Conservation (phyloP, 1,140 invertebrate species). For the Ceratosolen fusciceps region DNA sequence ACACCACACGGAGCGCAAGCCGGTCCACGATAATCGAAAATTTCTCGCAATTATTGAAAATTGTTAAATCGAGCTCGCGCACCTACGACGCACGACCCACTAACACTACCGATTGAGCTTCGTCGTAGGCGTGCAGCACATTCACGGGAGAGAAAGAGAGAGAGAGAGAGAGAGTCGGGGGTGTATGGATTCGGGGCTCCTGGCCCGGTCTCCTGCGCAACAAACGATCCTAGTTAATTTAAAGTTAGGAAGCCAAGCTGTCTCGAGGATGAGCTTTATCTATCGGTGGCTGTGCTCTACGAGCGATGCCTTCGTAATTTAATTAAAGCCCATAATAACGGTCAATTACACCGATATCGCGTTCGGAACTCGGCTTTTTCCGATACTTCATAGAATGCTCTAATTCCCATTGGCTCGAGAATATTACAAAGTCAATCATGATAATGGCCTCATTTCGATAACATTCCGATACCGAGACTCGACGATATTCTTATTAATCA, state of each 20-base stretch:
- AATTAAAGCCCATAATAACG: constrained; percentile 18
- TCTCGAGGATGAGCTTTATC: neutral
- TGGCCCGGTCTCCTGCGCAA: neutral
- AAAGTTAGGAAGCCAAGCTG: constrained; percentile 30
- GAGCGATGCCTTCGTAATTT: neutral
- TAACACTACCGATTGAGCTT: no score
- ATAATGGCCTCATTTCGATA: neutral
- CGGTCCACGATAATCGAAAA: neutral
- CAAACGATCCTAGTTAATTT: constrained; percentile 9
- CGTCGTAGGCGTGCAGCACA: no score
- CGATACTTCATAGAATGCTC: neutral
- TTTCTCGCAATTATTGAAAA: constrained; percentile 19
- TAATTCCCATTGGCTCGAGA: neutral
- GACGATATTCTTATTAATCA: no score
- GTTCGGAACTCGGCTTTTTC: neutral
- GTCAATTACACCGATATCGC: neutral
- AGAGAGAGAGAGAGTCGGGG: no score
- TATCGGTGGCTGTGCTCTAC: neutral
- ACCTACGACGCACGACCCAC: no score
- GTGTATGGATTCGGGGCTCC: neutral
- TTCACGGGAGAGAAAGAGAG: no score
- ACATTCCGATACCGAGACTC: no score
- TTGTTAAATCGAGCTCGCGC: neutral
- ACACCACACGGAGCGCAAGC: neutral
- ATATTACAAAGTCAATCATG: neutral